Evolutionary conservation across 2,888 invertebrate species (phyloP), one percentile per base, ranked within the genome.

Genomic region (Abrostola triplasia): DNA sequence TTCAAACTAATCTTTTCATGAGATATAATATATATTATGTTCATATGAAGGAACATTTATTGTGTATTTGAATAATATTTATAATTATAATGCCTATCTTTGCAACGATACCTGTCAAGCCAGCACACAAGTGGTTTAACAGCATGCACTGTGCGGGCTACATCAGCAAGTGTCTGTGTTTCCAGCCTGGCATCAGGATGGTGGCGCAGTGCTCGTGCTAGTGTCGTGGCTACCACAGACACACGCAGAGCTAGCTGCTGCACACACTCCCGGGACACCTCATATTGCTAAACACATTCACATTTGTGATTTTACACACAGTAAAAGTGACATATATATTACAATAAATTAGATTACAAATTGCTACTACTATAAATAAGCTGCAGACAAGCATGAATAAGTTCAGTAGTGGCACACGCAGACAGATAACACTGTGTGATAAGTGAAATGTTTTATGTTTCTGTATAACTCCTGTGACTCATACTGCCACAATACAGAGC

Each of bases 111-210:
- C 96, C 98, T 96, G 90, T 99, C 98, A 13, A 99, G 95, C 98
- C 99, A 99, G 84, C 97, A 97, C 35, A 98, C 97, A 59, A 99
- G 95, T 64, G 97, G 97, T 90, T 98, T 99, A 47, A 98, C 97
- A 50, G 97, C 97, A 53, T 96, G 96, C 82, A 98, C 96, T 58
- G 98, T 96, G 79, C 97, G 96, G 51, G 98, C 97, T 58, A 99
- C 98, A 88, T 98, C 98, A 40, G 98, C 97, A 83, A 99, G 94
- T 59, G 97, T 97, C 91, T 96, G 96, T 10, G 98, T 98, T 73
- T 97, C 96, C 51, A 98, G 96, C 66, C 96, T 95, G 79, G 95
- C 95, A 52, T 95, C 93, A 37, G 94, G 90, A 52, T 98, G 97
- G 96, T 74, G 97, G 95, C n/a, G 98, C 96, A 82, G 84, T 65